Evolutionary conservation across 2,888 invertebrate genomes (phyloP), one percentile per base, ranked within the genome.

Genomic region (Taphrorychus bicolor): DNA sequence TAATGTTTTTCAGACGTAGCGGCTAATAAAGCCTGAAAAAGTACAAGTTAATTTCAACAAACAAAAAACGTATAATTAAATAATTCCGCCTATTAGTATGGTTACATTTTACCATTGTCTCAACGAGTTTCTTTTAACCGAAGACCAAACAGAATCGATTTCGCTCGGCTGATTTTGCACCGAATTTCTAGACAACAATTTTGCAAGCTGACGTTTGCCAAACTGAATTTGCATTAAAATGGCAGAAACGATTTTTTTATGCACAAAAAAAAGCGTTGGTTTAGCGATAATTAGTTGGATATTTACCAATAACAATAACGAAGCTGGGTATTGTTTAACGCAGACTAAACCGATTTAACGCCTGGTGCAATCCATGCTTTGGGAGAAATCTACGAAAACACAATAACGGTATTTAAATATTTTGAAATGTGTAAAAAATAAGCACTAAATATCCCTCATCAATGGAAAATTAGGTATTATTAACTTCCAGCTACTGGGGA

Each of bases 161-260:
- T 49, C 51, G 16, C 51, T 59, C 40, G 59, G 59, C 32, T 11
- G 32, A 32, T 32, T 59, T 59, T 51, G 24, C 7, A 23, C 53
- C 17, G 53, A 23, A 53, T 22, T 60, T 17, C 3, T 53, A 22
- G 14, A 52, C 14, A 52, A 21, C 23, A 17, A 18, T 49, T 17
- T 59, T 41, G 59, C 24, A 59, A 59, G 23, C 18, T 11, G 48
- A 24, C 24, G 49, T 49, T 59, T 59, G 49, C 49, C 45, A 59
- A 40, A 32, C 41, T 16, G 17, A 21, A 18, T 56, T 56, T 56
- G 56, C 56, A 56, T 11, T 32, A 32, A 32, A 32, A 32, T 11
- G 32, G 9, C 9, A 32, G 11, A 32, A 32, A 32, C 32, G 9
- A n/a, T n/a, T n/a, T n/a, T n/a, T n/a, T n/a, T n/a, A n/a, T n/a